Evolutionary conservation across 2,888 invertebrate species (phyloP), one percentile per base, ranked within the genome.

Genomic region (Dryocosmus kuriphilus): DNA sequence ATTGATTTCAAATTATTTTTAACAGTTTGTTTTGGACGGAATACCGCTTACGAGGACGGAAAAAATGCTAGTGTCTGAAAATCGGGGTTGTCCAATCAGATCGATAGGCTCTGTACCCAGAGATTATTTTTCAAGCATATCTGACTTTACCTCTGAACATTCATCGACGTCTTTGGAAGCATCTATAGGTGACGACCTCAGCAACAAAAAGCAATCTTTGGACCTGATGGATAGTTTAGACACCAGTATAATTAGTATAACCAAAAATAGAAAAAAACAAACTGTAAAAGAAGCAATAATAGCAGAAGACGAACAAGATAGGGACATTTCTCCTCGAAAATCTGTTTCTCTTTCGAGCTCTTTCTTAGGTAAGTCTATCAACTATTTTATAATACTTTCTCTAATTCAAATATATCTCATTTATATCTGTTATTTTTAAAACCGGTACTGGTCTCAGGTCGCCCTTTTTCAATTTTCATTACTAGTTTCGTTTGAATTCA

Each of bases 1-100:
- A 57, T 5, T 24, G 14, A 57, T 1, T 51, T 46, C 2, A 51
- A 32, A 46, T 78, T 55, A 6, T 55, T 77, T 80, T 73, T 67
- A 30, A 32, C 86, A 93, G 90, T 95, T 95, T 88, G 88, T 94
- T 63, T 88, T 95, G 51, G 94, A 95, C 87, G 92, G 92, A 81
- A 84, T 91, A 38, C 90, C 92, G 0, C 89, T 95, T 27, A 92
- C 92, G 2, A 94, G 93, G 88, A 85, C 88, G 2, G 95, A 95
- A 85, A 93, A 92, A 81, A 88, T 91, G 9, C 81, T 93, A 0
- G 91, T 91, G 0, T 82, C 86, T 1, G 87, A 89, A 74, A 91
- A 91, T 80, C 86, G 86, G 8, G 61, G 82, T 4, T 89, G 85
- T 46, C 77, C 83, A 7, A 86, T 89, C 38, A 85, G 85, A 80